These are phyloP conservation scores for Theonella swinhoei DNA, from an alignment of 37 sponge, comb jelly and placozoan species.

Conservation along the genomic window DNA sequence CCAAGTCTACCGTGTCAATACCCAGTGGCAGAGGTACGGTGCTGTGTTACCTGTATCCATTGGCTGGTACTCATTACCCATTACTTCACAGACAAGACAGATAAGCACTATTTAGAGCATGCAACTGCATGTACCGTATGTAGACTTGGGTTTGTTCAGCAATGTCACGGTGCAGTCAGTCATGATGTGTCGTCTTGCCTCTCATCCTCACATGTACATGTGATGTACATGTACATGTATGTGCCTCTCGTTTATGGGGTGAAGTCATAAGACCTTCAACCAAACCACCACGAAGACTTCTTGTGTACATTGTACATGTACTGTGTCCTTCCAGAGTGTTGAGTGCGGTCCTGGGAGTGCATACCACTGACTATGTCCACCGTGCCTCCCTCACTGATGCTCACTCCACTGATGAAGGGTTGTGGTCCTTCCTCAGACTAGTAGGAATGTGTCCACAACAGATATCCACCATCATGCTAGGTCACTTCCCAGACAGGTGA, in stretches of 20 bases:
- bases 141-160: not conserved
- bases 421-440: conserved; percentile 64
- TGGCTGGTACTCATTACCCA: no score
- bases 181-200: no score
- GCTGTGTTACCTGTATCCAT: no score
- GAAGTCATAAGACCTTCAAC: no score
- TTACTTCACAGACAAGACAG: no score
- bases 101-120: not conserved
- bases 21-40: conserved; percentile 5
- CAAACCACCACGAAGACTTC: no score
- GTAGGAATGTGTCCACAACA: conserved; percentile 42
- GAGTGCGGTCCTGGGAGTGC: conserved; percentile 40
- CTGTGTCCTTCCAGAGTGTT: conserved; percentile 29
- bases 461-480: conserved; percentile 34
- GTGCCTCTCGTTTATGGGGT: no score
- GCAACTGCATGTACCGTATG: not conserved
- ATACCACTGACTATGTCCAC: conserved; percentile 49
- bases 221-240: no score
- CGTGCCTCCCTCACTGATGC: conserved; percentile 10
- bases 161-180: not conserved
- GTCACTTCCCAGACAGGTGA: conserved; percentile 37
- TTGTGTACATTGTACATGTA: no score
- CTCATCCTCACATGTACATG: no score
- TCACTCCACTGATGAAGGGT: not conserved
- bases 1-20: not conserved